A percentile compares a stretch with the other conserved stretches of the same genome.
phyloP scores from a whole-genome alignment of 1,140 invertebrate genomes.

The Wiebesia pumilae region DNA sequence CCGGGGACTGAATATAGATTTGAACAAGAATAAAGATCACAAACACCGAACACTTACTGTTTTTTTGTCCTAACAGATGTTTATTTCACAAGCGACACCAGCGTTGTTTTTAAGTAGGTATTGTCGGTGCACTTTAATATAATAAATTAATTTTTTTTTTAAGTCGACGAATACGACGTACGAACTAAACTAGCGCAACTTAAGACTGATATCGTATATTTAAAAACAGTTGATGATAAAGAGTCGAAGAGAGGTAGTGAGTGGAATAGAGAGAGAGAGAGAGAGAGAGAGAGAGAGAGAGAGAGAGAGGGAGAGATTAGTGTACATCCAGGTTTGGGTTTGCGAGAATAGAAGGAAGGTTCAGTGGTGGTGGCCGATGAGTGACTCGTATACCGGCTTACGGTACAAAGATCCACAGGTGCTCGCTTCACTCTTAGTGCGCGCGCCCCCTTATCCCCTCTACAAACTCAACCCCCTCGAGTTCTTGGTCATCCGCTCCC shows the following conservation, averaged over 20 bases:
- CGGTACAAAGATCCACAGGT: slow-evolving; percentile 73
- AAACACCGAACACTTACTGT: slow-evolving; percentile 18
- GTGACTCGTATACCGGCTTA: slow-evolving; percentile 71
- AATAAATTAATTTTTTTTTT: neutral
- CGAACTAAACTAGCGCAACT: neutral
- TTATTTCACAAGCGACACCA: neutral
- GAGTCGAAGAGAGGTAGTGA: neutral
- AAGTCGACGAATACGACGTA: neutral
- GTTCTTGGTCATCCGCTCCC: neutral
- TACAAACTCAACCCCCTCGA: slow-evolving; percentile 47
- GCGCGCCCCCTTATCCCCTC: slow-evolving; percentile 59
- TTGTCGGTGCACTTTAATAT: neutral
- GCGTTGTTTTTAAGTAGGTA: neutral
- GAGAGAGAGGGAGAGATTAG: neutral
- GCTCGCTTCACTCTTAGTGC: slow-evolving; percentile 63
- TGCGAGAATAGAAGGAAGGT: slow-evolving; percentile 35
- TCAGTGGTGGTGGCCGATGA: slow-evolving; percentile 71
- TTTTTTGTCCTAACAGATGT: neutral
- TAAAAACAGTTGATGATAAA: neutral
- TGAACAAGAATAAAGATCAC: neutral
- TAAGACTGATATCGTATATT: neutral
- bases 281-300: neutral
- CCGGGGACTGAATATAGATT: neutral
- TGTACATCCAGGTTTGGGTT: slow-evolving; percentile 1
- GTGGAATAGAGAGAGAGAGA: neutral